Base-by-base conservation (phyloP, 64 coral and sea anemone genomes). In the Stichodactyla helianthus region DNA sequence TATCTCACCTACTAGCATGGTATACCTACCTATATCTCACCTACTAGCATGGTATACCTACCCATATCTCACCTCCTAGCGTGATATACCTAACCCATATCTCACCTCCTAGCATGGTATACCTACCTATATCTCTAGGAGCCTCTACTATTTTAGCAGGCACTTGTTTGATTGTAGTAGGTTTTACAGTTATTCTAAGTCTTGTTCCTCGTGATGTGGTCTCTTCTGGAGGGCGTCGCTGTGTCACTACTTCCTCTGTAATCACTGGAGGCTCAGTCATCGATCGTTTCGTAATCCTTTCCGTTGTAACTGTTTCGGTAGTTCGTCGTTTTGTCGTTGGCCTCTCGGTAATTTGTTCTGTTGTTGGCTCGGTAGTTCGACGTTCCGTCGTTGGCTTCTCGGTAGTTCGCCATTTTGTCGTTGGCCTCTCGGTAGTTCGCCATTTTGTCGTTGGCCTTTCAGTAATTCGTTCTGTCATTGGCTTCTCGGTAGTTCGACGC, bases 91-190 rank as follows among this genome's bases (percentile, higher is more conserved):
- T 15, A 81, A 81, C 22, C 35, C 16, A 23, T 19, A n/a, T 23
- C 79, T 62, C 59, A 62, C 10, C 63, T 19, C 19, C 16, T 23
- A 20, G 20, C 63, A 67, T 22, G 20, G 63, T 67, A 20, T n/a
- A 5, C n/a, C 2, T 9, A 74, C 68, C 68, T 27, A 6, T 74
- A 31, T 74, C 12, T 23, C 87, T 55, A 14, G 93, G 93, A 58
- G 68, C 80, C 59, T 95, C 55, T 19, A 85, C 44, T 63, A 95
- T 95, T 18, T 81, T 77, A 9, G 89, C 93, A 14, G 93, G 58
- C 25, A 78, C 50, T 26, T 11, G 25, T 28, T 31, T 74, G 19
- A 89, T 54, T 18, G 79, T 53, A n/a, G 51, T 82, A n/a, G 79
- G 79, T 57, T 17, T 14, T 18, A 18, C 28, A 54, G 78, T 81